Evolutionary conservation across 2,113 vertebrate species (phyloP).

Genomic region (Donacobius atricapilla): DNA sequence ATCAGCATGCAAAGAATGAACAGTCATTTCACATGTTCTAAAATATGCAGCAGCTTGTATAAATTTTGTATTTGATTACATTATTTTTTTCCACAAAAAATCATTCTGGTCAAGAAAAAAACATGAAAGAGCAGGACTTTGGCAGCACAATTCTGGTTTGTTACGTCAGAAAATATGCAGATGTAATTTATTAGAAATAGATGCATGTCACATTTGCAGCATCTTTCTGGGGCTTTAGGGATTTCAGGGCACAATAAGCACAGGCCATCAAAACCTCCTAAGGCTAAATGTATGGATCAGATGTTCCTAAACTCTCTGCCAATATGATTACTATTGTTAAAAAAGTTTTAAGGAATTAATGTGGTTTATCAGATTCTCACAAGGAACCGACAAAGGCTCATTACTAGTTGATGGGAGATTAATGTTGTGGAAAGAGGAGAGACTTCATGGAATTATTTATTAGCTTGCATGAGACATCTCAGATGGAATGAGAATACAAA

Average conservation of each 20-base stretch:
- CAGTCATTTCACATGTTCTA: background rate
- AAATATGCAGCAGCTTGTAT: background rate
- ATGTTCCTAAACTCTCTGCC: background rate
- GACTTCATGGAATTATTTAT: slow-evolving; percentile 44
- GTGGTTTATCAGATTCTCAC: background rate
- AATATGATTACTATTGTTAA: background rate
- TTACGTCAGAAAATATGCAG: background rate
- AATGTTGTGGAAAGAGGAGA: slow-evolving; percentile 53
- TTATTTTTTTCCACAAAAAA: background rate
- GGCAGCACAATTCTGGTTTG: background rate
- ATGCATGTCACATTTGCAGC: background rate
- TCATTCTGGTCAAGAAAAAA: background rate
- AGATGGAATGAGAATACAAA: slow-evolving; percentile 39
- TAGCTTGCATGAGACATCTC: slow-evolving; percentile 22
- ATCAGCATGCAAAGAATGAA: background rate
- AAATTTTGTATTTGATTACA: background rate
- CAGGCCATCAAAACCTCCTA: background rate
- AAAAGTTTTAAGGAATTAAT: slow-evolving; percentile 43
- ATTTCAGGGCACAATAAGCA: background rate
- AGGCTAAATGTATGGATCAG: background rate
- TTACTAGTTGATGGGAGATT: slow-evolving; percentile 43
- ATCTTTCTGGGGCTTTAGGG: background rate
- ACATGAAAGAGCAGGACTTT: background rate
- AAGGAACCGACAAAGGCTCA: slow-evolving; percentile 13
- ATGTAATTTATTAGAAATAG: background rate